Evolutionary conservation across 2,113 vertebrate species (phyloP).

Genomic region (Rallus limicola): DNA sequence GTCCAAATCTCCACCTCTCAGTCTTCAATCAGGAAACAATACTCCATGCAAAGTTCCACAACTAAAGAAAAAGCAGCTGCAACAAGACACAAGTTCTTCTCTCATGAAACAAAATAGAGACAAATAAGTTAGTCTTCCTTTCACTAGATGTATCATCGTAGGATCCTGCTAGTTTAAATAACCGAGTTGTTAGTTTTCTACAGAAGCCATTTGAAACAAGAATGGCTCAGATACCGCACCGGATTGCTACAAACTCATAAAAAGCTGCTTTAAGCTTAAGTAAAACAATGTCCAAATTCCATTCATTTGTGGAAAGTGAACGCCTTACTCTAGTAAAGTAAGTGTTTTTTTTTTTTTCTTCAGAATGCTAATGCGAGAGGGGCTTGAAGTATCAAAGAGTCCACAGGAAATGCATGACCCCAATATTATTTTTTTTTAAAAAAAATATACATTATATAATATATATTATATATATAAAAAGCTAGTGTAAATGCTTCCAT

Average conservation of each 20-base stretch:
- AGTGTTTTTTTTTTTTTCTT: conserved; percentile 74
- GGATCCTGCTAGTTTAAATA: conserved; percentile 84
- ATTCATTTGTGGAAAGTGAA: conserved; percentile 79
- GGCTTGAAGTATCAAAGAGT: conserved; percentile 85
- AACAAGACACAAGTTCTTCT: conserved; percentile 77
- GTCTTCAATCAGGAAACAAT: conserved; percentile 69
- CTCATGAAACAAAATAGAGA: conserved; percentile 79
- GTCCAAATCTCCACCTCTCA: conserved; percentile 72
- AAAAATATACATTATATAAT: conserved; percentile 86
- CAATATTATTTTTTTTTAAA: conserved; percentile 82
- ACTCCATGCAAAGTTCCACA: conserved; percentile 78
- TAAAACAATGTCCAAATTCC: conserved; percentile 83
- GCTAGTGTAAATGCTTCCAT: conserved; percentile 84
- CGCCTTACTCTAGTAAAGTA: conserved; percentile 78
- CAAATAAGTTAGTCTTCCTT: conserved; percentile 81
- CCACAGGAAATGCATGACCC: conserved; percentile 84
- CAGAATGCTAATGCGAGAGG: conserved; percentile 82
- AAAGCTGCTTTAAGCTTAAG: conserved; percentile 86
- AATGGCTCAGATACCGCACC: conserved; percentile 83
- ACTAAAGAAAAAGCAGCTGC: conserved; percentile 81
- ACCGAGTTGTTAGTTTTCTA: conserved; percentile 82
- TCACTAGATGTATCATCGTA: conserved; percentile 80
- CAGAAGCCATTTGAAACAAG: conserved; percentile 82
- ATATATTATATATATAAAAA: conserved; percentile 87
- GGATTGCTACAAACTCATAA: conserved; percentile 84